Base-by-base conservation (phyloP, 1,140 invertebrate genomes). In the Branchinecta lynchi region DNA sequence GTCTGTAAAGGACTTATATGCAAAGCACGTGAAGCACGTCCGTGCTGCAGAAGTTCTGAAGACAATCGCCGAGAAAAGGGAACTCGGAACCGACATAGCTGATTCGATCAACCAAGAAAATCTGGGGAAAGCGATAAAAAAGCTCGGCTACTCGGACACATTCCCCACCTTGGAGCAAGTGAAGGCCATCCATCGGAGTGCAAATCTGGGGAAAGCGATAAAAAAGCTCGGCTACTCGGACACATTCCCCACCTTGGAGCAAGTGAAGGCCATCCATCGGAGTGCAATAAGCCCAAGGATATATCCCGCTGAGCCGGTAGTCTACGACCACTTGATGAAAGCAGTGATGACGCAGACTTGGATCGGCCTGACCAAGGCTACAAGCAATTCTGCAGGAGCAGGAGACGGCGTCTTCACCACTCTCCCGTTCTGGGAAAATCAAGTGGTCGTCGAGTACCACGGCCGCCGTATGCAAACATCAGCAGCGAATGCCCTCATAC, bases 381-480 rank as follows among this genome's bases (percentile, higher is more conserved):
- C 32, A 60, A 20, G 17, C 6, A 2, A 15, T 20, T 12, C 12
- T 12, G 17, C 12, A 60, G 51, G 17, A 15, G 12, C 51, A 3
- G 51, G 51, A 20, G 17, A 15, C 12, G 51, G 51, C 17, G 12
- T 60, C 17, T 60, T 60, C 17, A 20, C 51, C 12, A 6, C 12
- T 60, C 51, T 60, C 12, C 51, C 51, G 12, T 60, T 60, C 51
- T 60, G 51, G 51, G 17, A 60, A 60, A 6, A 60, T 60, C 51
- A 60, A 60, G 51, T 60, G 17, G 51, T 60, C 51, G 51, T 60
- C 17, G 51, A 60, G 17, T 60, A 60, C 51, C 51, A 60, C 17
- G 51, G 51, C 12, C 12, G 17, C 12, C 51, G 51, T 12, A 60
- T 60, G 51, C 2, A 12, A 60, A 60, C 12, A 12, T 12, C 17